These are phyloP conservation scores for Siniperca obscura DNA, from an alignment of 2,797 vertebrate species.

Conservation along the genomic window DNA sequence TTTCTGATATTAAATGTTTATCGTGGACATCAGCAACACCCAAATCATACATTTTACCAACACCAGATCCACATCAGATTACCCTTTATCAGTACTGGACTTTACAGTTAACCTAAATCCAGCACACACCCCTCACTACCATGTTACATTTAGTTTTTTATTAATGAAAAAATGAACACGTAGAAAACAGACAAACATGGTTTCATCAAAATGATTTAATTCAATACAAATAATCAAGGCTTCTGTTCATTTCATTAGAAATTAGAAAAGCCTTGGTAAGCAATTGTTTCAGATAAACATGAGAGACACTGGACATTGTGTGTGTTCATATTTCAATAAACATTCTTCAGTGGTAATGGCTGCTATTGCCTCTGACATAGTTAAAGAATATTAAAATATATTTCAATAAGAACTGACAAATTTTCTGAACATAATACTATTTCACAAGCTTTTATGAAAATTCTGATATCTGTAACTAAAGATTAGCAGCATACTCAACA, in stretches of 20 bases:
- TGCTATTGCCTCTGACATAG: background rate
- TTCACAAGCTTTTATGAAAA: conserved; percentile 7
- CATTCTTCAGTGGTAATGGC: background rate
- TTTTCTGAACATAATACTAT: background rate
- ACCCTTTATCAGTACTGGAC: background rate
- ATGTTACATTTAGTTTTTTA: background rate
- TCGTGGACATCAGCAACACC: background rate
- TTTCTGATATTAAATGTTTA: background rate
- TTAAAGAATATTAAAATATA: conserved; percentile 3
- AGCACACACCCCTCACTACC: background rate
- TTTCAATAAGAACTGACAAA: background rate
- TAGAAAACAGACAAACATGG: background rate
- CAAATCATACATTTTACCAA: background rate
- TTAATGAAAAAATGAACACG: background rate
- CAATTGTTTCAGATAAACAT: conserved; percentile 2
- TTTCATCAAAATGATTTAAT: conserved; percentile 47
- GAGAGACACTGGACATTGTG: background rate
- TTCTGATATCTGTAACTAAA: conserved; percentile 2
- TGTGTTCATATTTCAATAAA: conserved; percentile 3
- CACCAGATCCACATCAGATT: background rate
- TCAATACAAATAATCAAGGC: conserved; percentile 38
- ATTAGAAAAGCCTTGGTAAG: background rate
- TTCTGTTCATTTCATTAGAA: conserved; percentile 30
- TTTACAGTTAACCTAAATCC: background rate
- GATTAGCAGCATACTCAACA: background rate